A percentile compares a stretch with the other conserved stretches of the same genome.
phyloP scores from a whole-genome alignment of 30 jellyfish, hydroid and myxozoan genomes.

The Pelagia noctiluca region DNA sequence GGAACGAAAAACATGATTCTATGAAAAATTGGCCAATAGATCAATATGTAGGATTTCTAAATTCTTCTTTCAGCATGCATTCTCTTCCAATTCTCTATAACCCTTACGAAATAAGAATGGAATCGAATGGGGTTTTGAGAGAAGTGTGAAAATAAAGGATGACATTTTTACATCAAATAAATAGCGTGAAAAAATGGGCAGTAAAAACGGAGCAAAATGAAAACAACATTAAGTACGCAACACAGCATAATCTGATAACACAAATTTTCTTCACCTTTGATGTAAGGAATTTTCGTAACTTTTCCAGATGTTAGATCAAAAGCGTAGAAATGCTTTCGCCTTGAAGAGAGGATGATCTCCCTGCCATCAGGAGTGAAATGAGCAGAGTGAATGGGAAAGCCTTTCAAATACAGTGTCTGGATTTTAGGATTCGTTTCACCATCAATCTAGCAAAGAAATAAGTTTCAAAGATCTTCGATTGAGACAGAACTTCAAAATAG shows the following conservation, averaged over 20 bases:
- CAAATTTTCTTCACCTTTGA: slow-evolving; percentile 76
- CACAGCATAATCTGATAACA: too few species aligned
- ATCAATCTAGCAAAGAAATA: slow-evolving; percentile 65
- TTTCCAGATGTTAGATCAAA: slow-evolving; percentile 77
- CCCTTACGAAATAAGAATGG: too few species aligned
- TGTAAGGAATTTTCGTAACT: slow-evolving; percentile 63
- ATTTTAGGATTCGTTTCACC: slow-evolving; percentile 71
- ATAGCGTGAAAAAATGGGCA: too few species aligned
- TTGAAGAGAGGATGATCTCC: slow-evolving; percentile 68
- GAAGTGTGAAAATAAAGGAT: too few species aligned
- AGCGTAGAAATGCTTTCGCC: slow-evolving; percentile 56
- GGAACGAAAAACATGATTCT: too few species aligned
- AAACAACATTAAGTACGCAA: neutral
- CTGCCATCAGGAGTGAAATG: slow-evolving; percentile 81
- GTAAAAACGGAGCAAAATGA: neutral
- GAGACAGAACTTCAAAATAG: too few species aligned
- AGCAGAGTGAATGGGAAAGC: slow-evolving; percentile 86
- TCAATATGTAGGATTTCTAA: too few species aligned
- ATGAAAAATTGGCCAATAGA: too few species aligned
- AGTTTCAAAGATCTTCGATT: too few species aligned
- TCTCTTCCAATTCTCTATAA: too few species aligned
- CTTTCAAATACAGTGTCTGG: slow-evolving; percentile 69
- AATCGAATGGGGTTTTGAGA: neutral
- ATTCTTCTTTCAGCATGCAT: too few species aligned
- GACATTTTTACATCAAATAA: too few species aligned